Evolutionary conservation across 2,113 vertebrate genomes (phyloP).

Genomic region (Pterocles burchelli): DNA sequence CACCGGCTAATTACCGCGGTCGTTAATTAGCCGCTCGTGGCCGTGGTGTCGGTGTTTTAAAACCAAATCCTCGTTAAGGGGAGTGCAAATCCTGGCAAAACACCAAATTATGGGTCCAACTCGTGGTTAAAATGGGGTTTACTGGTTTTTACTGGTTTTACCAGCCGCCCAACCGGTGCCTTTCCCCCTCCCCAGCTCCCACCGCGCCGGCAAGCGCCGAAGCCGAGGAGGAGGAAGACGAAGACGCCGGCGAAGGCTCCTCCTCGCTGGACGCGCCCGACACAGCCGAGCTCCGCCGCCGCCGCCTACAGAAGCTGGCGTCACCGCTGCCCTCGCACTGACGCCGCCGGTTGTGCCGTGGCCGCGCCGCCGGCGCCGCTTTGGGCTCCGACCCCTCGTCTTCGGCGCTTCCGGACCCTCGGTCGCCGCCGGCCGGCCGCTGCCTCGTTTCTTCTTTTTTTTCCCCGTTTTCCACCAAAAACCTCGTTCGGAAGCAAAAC

Average conservation of each 20-base stretch:
- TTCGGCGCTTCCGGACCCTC: too few relatives aligned
- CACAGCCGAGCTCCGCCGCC: conserved; percentile 84
- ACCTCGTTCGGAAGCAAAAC: too few relatives aligned
- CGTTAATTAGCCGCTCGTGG: neutral
- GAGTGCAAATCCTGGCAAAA: neutral
- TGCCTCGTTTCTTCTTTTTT: neutral
- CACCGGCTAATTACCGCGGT: neutral
- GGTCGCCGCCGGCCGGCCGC: neutral
- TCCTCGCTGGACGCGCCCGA: conserved; percentile 80
- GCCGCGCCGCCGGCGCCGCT: rapidly evolving
- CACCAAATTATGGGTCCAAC: neutral
- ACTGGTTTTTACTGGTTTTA: neutral
- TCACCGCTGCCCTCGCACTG: conserved; percentile 77
- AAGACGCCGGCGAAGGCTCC: neutral
- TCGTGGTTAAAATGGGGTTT: neutral
- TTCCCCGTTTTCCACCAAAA: neutral
- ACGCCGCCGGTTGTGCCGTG: neutral
- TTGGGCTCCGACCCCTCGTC: too few relatives aligned
- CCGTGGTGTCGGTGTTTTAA: too few relatives aligned
- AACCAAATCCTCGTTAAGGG: neutral
- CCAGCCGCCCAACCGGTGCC: neutral
- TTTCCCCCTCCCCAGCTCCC: neutral
- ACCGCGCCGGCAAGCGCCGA: neutral
- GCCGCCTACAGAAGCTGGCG: conserved; percentile 88
- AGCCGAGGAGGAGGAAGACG: neutral